Evolutionary conservation across 2,113 vertebrate genomes (phyloP), one percentile per base, ranked within the genome.

Genomic region (Rhinolophus sinicus): DNA sequence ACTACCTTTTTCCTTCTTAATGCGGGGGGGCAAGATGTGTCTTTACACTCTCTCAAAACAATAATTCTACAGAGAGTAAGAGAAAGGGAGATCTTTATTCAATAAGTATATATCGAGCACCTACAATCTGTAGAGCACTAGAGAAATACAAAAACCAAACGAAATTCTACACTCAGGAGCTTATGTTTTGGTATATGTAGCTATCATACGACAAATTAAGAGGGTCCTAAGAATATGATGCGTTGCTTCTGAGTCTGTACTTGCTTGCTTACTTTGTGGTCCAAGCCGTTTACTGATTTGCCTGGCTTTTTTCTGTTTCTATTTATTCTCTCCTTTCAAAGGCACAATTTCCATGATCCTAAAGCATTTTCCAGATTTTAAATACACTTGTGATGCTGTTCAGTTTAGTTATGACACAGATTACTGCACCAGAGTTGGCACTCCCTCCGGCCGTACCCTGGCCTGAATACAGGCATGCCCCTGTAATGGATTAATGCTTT

Each of bases 321-420:
- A 6, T 85, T 85, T 91, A 81, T 94, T 92, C 67, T 90, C 95
- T 88, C 44, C 85, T 94, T 91, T 90, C 58, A 96, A 67, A 82
- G 24, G 50, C 89, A 38, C 56, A 78, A 13, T 87, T 94, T 87
- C 65, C 76, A 69, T 90, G 83, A 76, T 80, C 64, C 94, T 90
- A 84, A 92, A 90, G 58, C 75, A 86, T 12, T 85, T 91, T 94
- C 75, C 65, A 96, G 54, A 91, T 88, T 94, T n/a, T 80, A 95
- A 91, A 87, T 83, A 75, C 11, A 64, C n/a, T 82, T 75, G 82
- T 83, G 80, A 81, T 21, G 12, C 14, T 58, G 0, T 38, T 88
- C 69, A 72, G 22, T 72, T 60, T 60, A 70, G 0, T 47, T 38
- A 15, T 38, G 84, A 15, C 85, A 83, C 56, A 92, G 64, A 85